Evolutionary conservation across 2,888 invertebrate species (phyloP).

Genomic region (Polymixis flavicincta): DNA sequence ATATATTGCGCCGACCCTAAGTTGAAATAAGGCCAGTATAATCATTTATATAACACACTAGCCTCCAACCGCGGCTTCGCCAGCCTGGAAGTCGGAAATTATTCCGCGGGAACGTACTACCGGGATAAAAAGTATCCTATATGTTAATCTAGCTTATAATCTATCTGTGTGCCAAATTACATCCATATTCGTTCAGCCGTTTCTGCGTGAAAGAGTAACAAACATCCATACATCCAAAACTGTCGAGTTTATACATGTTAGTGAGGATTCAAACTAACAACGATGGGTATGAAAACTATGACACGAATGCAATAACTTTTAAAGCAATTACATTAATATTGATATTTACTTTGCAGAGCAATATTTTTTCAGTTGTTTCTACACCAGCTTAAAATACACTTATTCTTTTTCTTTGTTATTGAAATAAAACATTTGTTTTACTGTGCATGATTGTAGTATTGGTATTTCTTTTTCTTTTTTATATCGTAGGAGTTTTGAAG

Average conservation of each 20-base stretch:
- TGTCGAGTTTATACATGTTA: too few species aligned
- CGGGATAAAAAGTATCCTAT: too few species aligned
- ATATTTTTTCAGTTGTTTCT: constrained; percentile 44
- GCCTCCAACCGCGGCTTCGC: too few species aligned
- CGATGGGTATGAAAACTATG: background rate
- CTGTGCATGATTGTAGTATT: background rate
- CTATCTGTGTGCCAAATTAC: too few species aligned
- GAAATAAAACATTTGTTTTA: background rate
- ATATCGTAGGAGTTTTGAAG: background rate
- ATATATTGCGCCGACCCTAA: background rate
- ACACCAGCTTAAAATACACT: background rate
- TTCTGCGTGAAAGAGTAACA: too few species aligned
- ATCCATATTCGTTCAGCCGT: too few species aligned
- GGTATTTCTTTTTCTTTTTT: background rate
- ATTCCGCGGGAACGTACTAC: too few species aligned
- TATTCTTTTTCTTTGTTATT: background rate
- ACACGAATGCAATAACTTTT: background rate
- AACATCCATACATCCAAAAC: too few species aligned
- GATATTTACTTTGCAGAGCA: constrained; percentile 25
- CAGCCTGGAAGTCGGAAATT: too few species aligned
- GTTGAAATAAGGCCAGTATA: background rate
- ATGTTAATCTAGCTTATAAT: too few species aligned
- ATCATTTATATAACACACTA: too few species aligned
- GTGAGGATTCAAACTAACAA: background rate
- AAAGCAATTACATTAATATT: background rate